A percentile compares a stretch with the other conserved stretches of the same genome.
These are phyloP conservation scores for Drosophila bocqueti DNA, from an alignment of 1,140 invertebrate species.

Conservation along the genomic window DNA sequence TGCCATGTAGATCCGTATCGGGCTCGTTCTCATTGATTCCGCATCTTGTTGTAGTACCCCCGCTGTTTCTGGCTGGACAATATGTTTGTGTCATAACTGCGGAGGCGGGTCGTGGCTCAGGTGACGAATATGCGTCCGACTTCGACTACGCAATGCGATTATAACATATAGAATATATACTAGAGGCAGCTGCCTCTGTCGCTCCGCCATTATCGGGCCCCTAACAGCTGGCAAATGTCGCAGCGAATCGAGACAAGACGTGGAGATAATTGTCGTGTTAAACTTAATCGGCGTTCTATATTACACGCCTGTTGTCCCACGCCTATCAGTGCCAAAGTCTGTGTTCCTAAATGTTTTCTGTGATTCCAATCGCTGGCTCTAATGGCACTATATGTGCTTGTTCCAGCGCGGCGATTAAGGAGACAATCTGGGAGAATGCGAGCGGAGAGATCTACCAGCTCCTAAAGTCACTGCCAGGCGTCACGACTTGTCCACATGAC, in stretches of 20 bases:
- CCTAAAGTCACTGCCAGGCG: conserved; percentile 36
- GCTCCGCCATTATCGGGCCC: conserved; percentile 51
- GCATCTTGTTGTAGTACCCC: conserved; percentile 48
- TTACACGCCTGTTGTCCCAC: conserved; percentile 45
- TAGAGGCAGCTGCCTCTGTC: conserved; percentile 28
- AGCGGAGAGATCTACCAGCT: conserved; percentile 14
- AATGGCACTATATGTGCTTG: conserved; percentile 36
- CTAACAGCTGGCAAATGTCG: conserved; percentile 78
- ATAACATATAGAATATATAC: conserved; percentile 2
- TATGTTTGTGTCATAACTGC: conserved; percentile 36
- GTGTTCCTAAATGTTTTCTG: conserved; percentile 46
- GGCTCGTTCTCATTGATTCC: conserved; percentile 41
- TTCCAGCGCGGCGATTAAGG: conserved; percentile 30
- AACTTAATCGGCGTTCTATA: conserved; percentile 68
- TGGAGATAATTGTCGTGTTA: conserved; percentile 71
- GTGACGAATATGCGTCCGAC: conserved; percentile 20
- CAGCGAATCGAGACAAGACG: conserved; percentile 67
- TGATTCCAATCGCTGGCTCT: conserved; percentile 29
- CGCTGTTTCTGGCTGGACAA: conserved; percentile 35
- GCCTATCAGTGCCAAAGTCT: conserved; percentile 49
- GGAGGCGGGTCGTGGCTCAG: conserved; percentile 3
- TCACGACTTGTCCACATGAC: conserved; percentile 65
- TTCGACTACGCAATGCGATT: background rate
- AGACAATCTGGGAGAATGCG: conserved; percentile 15
- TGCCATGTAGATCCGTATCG: conserved; percentile 70